Evolutionary conservation across 2,113 vertebrate genomes (phyloP).

Genomic region (Epinephelus lanceolatus): DNA sequence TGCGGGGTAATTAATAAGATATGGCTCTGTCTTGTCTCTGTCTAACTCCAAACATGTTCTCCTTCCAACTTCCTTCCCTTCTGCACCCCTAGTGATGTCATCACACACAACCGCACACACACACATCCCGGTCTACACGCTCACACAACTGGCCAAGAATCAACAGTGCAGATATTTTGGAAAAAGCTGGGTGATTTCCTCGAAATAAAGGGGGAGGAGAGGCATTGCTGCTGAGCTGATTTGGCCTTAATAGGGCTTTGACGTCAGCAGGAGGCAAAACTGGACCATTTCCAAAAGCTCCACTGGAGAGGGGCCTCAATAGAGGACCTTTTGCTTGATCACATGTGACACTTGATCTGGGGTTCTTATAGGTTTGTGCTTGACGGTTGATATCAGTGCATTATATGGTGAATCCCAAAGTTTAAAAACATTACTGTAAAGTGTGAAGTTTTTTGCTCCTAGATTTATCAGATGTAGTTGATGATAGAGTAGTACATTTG

Average conservation of each 20-base stretch:
- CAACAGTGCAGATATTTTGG: slow-evolving; percentile 60
- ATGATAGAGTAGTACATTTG: not conserved
- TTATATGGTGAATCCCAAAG: not conserved
- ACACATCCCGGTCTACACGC: slow-evolving; percentile 14
- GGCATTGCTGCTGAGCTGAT: slow-evolving; percentile 44
- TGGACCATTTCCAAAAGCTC: slow-evolving; percentile 56
- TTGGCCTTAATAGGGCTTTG: slow-evolving; percentile 67
- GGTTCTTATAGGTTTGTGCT: slow-evolving; percentile 13
- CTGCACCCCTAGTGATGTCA: slow-evolving; percentile 61
- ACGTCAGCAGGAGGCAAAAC: slow-evolving; percentile 63
- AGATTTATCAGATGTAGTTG: not conserved
- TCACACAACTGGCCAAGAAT: slow-evolving; percentile 40
- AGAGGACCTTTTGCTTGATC: slow-evolving; percentile 11
- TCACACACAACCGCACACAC: not conserved
- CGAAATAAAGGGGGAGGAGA: slow-evolving; percentile 1
- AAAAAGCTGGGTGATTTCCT: slow-evolving; percentile 57
- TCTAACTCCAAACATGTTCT: slow-evolving; percentile 55
- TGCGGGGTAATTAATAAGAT: slow-evolving; percentile 48
- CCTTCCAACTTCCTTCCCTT: slow-evolving; percentile 60
- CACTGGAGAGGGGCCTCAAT: slow-evolving; percentile 27
- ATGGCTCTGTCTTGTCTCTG: slow-evolving; percentile 40
- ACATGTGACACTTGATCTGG: not conserved
- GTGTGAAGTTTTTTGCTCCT: no score
- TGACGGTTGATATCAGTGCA: not conserved
- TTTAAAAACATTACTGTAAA: not conserved